phyloP scores from a whole-genome alignment of 2,113 vertebrate genomes.

The Baryphthengus martii region DNA sequence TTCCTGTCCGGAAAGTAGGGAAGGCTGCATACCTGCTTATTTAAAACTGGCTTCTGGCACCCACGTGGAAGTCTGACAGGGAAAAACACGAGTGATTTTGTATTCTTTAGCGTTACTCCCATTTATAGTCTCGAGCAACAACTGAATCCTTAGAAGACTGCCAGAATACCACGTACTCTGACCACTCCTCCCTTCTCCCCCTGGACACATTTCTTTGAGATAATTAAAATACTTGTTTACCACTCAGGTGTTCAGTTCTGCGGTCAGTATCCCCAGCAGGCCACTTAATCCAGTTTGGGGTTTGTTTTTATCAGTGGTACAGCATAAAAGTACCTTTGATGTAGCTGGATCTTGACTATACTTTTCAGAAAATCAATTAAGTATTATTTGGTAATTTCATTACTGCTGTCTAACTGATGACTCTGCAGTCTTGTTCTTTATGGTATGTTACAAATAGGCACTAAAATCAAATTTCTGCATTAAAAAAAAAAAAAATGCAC shows the following conservation, averaged over 20 bases:
- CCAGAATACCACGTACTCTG: background rate
- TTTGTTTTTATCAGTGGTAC: background rate
- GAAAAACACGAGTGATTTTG: background rate
- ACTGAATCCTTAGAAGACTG: background rate
- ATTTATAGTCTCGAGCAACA: accelerated
- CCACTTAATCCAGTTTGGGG: slow-evolving; percentile 21
- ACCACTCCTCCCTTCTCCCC: background rate
- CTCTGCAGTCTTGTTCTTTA: background rate
- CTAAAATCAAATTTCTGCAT: background rate
- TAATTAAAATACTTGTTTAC: slow-evolving; percentile 40
- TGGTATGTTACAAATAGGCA: background rate
- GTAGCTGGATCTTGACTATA: background rate
- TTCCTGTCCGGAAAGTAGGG: background rate
- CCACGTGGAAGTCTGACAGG: background rate
- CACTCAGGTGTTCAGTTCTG: background rate
- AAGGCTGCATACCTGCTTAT: background rate
- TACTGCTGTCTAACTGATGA: background rate
- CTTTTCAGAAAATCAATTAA: slow-evolving; percentile 29
- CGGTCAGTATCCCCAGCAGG: background rate
- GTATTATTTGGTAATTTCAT: slow-evolving; percentile 3
- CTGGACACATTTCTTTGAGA: background rate
- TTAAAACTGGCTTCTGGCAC: background rate
- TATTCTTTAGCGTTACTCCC: background rate
- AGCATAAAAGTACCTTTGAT: background rate
- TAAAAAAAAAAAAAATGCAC: background rate